phyloP scores from a whole-genome alignment of 2,888 invertebrate species.

The Aspidapion aeneum region DNA sequence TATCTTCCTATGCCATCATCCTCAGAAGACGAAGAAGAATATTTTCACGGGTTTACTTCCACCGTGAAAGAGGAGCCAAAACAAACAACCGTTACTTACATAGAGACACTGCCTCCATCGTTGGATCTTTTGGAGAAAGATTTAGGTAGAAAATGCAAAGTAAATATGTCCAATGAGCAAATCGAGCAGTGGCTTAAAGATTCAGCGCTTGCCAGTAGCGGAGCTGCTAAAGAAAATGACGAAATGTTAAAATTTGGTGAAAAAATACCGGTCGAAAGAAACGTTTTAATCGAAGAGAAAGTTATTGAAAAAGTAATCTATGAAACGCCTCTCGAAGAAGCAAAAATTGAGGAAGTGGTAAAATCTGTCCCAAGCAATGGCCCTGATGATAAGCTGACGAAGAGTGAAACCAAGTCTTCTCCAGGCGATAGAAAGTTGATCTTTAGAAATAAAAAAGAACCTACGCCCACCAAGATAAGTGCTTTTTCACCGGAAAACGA shows the following conservation, averaged over 20 bases:
- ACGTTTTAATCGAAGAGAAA: constrained; percentile 1
- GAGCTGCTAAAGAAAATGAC: constrained; percentile 42
- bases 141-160: constrained; percentile 45
- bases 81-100: constrained; percentile 19
- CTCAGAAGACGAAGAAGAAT: constrained; percentile 50
- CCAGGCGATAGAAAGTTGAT: constrained; percentile 53
- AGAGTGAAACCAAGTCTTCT: constrained; percentile 23
- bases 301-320: constrained; percentile 1
- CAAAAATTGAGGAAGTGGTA: constrained; percentile 11
- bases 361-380: constrained; percentile 4
- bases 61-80: constrained; percentile 19
- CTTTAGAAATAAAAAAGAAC: constrained; percentile 52
- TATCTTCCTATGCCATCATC: constrained; percentile 44
- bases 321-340: constrained; percentile 9
- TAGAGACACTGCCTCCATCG: constrained; percentile 30
- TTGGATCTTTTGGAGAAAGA: constrained; percentile 45
- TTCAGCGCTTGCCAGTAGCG: constrained; percentile 44
- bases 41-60: constrained; percentile 42
- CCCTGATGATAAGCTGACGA: constrained; percentile 16
- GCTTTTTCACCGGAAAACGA: constrained; percentile 68
- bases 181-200: constrained; percentile 62
- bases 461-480: constrained; percentile 50
- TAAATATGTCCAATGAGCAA: constrained; percentile 67
- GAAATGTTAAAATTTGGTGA: constrained; percentile 44
- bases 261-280: constrained; percentile 38